Conservation (phyloP, 2,888 invertebrate genomes). For the Epinotia ramella region DNA sequence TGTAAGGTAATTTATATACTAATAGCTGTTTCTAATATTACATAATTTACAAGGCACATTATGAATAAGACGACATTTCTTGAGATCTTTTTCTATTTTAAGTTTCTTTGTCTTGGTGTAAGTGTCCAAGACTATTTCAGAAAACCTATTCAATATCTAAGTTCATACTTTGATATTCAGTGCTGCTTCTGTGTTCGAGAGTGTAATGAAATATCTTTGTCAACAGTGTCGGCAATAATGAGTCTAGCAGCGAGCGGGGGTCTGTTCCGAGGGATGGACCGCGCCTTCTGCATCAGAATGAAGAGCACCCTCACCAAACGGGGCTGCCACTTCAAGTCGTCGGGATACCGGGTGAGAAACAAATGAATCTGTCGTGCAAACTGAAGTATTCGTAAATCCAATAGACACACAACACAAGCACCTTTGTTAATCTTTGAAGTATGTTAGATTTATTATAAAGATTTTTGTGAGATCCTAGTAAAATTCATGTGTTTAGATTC, state of each 20-base stretch:
- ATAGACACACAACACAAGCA: neutral
- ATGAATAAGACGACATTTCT: neutral
- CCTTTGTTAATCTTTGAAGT: neutral
- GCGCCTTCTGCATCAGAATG: slow-evolving; percentile 98
- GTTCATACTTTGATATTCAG: neutral
- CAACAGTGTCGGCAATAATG: slow-evolving; percentile 94
- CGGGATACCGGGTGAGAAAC: slow-evolving; percentile 95
- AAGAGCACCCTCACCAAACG: slow-evolving; percentile 98
- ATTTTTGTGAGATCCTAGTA: neutral
- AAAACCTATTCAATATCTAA: neutral
- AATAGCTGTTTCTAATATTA: too few relatives aligned
- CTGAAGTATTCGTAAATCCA: slow-evolving; percentile 38
- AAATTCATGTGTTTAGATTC: too few relatives aligned
- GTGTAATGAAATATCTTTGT: slow-evolving; percentile 49
- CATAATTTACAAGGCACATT: too few relatives aligned
- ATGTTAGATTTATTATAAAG: neutral
- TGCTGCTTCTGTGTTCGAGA: neutral
- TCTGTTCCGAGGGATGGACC: slow-evolving; percentile 93
- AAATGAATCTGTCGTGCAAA: neutral
- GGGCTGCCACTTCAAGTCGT: slow-evolving; percentile 98
- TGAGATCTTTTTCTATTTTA: too few relatives aligned
- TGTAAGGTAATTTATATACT: too few relatives aligned
- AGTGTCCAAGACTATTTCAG: neutral
- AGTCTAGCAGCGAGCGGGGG: slow-evolving; percentile 88
- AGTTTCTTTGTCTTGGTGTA: too few relatives aligned